Conservation (phyloP, 2,888 invertebrate species). For the Nemotelus pantherinus region DNA sequence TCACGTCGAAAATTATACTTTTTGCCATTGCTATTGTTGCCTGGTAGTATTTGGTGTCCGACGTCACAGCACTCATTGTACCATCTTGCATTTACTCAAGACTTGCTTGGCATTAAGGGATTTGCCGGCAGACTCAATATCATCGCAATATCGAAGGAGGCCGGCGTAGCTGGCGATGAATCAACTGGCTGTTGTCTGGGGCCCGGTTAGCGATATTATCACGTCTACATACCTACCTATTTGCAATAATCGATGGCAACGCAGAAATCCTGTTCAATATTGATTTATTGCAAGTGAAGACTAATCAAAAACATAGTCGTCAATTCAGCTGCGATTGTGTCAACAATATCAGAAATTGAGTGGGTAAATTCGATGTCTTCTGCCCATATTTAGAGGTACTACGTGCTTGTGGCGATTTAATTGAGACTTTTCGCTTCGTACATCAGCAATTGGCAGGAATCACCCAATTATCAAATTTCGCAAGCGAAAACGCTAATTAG, state of each 20-base stretch:
- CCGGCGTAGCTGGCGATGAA: slow-evolving; percentile 11
- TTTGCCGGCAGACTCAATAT: slow-evolving; percentile 27
- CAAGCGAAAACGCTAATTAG: too few relatives aligned
- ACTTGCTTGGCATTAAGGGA: background rate
- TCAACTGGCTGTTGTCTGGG: slow-evolving; percentile 17
- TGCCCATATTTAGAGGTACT: too few relatives aligned
- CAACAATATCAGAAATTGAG: slow-evolving; percentile 13
- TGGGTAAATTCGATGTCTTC: background rate
- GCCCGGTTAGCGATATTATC: slow-evolving; percentile 13
- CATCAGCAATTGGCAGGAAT: too few relatives aligned
- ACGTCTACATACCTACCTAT: background rate
- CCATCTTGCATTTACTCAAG: background rate
- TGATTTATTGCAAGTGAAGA: slow-evolving; percentile 39
- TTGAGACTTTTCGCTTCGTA: too few relatives aligned
- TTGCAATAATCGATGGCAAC: slow-evolving; percentile 35
- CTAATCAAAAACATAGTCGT: background rate
- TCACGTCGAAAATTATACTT: too few relatives aligned
- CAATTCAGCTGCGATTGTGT: slow-evolving; percentile 24
- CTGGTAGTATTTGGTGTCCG: background rate
- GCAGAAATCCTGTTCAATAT: slow-evolving; percentile 15
- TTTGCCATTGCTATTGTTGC: too few relatives aligned
- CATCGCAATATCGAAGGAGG: slow-evolving; percentile 18
- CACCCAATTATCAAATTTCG: too few relatives aligned
- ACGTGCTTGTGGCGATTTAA: too few relatives aligned
- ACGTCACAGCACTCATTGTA: background rate